Evolutionary conservation across 2,888 invertebrate genomes (phyloP).

Genomic region (Silvanus unidentatus): DNA sequence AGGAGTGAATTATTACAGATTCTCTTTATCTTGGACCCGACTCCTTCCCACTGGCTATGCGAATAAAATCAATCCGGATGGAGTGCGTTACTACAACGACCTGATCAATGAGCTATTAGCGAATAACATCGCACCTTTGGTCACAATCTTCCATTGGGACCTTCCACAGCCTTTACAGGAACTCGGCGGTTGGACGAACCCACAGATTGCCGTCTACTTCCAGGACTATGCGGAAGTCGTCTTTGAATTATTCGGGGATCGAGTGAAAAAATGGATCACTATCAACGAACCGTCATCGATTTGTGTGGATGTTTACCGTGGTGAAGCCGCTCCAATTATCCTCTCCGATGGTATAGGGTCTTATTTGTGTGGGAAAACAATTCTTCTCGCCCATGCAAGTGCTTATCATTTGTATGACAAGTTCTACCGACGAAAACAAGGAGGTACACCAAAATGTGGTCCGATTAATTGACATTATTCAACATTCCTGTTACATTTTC

Average conservation of each 20-base stretch:
- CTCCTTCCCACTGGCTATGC: slow-evolving; percentile 60
- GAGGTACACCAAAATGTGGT: slow-evolving; percentile 20
- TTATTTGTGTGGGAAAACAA: slow-evolving; percentile 59
- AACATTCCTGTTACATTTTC: slow-evolving; percentile 31
- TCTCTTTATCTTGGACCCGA: slow-evolving; percentile 25
- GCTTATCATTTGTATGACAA: slow-evolving; percentile 55
- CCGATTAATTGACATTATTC: background rate
- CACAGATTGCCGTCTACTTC: slow-evolving; percentile 54
- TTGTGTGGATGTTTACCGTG: slow-evolving; percentile 39
- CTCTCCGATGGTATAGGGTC: slow-evolving; percentile 51
- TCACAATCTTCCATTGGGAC: slow-evolving; percentile 56
- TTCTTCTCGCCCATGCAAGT: slow-evolving; percentile 59
- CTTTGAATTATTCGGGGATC: slow-evolving; percentile 43
- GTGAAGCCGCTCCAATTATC: slow-evolving; percentile 47
- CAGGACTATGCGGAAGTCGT: slow-evolving; percentile 52
- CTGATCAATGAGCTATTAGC: slow-evolving; percentile 62
- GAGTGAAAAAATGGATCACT: slow-evolving; percentile 51
- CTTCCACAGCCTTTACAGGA: slow-evolving; percentile 37
- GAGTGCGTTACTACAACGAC: slow-evolving; percentile 69
- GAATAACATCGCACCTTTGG: slow-evolving; percentile 51
- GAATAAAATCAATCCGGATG: slow-evolving; percentile 61
- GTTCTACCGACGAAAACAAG: slow-evolving; percentile 42
- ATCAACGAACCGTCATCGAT: slow-evolving; percentile 50
- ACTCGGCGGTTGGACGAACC: slow-evolving; percentile 60
- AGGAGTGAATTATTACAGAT: slow-evolving; percentile 45